Percentiles rank a stretch among this genome's conserved stretches.
Evolutionary conservation across 2,797 vertebrate species (phyloP).

Genomic region (Eulemur albifrons): DNA sequence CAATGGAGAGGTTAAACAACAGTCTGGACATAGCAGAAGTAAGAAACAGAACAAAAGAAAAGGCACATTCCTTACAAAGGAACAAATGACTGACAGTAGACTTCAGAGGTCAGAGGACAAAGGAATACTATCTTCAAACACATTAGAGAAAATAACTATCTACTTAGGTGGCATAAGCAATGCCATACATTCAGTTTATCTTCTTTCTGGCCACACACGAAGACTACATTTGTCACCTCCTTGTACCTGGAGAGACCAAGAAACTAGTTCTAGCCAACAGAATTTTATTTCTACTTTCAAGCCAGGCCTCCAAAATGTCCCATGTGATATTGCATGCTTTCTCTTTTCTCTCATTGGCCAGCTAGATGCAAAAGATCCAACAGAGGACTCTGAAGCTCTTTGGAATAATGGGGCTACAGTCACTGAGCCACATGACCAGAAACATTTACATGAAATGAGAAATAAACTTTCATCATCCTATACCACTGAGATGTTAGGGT

Average conservation of each 20-base stretch:
- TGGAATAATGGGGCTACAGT: not conserved
- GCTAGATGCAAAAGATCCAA: not conserved
- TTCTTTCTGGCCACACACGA: not conserved
- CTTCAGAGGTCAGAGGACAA: slow-evolving; percentile 19
- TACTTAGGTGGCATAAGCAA: not conserved
- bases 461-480: not conserved
- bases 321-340: not conserved
- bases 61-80: not conserved
- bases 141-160: not conserved
- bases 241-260: not conserved
- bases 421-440: not conserved
- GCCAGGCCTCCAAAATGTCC: not conserved
- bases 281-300: not conserved
- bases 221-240: not conserved
- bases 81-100: not conserved
- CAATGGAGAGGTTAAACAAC: not conserved
- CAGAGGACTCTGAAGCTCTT: not conserved
- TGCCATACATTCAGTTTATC: not conserved
- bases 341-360: not conserved
- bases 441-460: not conserved
- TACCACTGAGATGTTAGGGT: not conserved
- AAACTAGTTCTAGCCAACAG: not conserved
- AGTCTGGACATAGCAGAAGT: not conserved
- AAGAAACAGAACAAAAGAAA: not conserved
- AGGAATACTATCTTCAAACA: not conserved